Evolutionary conservation across 1,140 invertebrate species (phyloP), one percentile per base, ranked within the genome.

Genomic region (Dendrolimus punctatus): DNA sequence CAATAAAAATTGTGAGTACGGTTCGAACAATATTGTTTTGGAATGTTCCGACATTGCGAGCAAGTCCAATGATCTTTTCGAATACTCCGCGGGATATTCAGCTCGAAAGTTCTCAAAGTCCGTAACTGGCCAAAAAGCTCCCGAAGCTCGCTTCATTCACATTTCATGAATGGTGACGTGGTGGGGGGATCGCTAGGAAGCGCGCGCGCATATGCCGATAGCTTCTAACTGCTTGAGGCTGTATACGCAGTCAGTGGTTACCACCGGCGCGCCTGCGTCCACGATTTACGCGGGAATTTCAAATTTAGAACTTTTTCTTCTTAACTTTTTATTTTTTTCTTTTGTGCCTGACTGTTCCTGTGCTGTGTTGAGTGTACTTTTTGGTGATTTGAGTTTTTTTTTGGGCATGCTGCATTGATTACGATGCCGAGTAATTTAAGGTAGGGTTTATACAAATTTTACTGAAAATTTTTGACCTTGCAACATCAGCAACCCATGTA

Each of bases 101-200:
- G 43, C 6, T n/a, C 5, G n/a, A 2, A 45, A n/a, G 6, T n/a
- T 45, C 6, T 45, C 4, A n/a, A 42, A 7, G n/a, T 4, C 6
- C 23, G n/a, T 45, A 39, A 51, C 41, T 23, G 40, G 42, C 40
- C 41, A 51, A 51, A 23, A 73, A 75, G 71, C 68, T 71, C 49
- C 46, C 59, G 57, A 62, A 71, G 69, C 64, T 68, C 51, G 50
- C 45, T 51, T 49, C 61, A 54, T 54, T 54, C 68, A 84, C 49
- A 49, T 80, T 81, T 81, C 78, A 80, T 84, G 78, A 84, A 84
- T 84, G 80, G 60, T 44, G 53, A 38, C 41, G 47, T 64, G 73
- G 79, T 69, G 74, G 77, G 80, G 81, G 53, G n/a, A n/a, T 51
- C 6, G 53, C 43, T 8, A 53, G 55, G 58, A 58, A 58, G 67